These are phyloP conservation scores for Panonychus citri DNA, from an alignment of 1,140 invertebrate genomes.

Conservation along the genomic window DNA sequence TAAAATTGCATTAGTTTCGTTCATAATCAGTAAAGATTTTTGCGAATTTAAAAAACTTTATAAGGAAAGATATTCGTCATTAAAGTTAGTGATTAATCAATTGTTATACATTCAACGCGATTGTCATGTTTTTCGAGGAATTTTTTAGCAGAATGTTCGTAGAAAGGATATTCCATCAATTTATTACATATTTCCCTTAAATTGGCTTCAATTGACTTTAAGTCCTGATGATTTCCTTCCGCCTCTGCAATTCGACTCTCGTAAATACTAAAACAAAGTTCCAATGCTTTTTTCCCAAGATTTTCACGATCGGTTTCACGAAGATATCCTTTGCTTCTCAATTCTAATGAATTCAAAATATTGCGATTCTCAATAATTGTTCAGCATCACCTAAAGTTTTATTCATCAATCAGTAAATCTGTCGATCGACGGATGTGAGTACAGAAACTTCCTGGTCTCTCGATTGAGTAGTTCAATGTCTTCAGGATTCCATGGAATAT, in stretches of 20 bases:
- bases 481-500: slow-evolving; percentile 86
- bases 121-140: not conserved
- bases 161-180: not conserved
- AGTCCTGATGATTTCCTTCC: not conserved
- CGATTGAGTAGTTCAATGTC: slow-evolving; percentile 65
- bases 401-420: slow-evolving; percentile 48
- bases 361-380: slow-evolving; percentile 44
- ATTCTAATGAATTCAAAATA: slow-evolving; percentile 48
- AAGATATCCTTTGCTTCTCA: slow-evolving; percentile 37
- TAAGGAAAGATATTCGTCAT: too few relatives aligned
- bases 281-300: slow-evolving; percentile 7
- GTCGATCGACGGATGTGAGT: slow-evolving; percentile 68
- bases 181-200: not conserved
- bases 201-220: not conserved
- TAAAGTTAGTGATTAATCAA: not conserved
- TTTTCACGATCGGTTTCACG: slow-evolving; percentile 12
- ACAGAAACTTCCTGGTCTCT: slow-evolving; percentile 68
- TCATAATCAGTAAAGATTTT: too few relatives aligned
- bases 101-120: too few relatives aligned
- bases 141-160: not conserved
- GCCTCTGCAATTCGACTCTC: not conserved
- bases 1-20: too few relatives aligned
- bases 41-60: too few relatives aligned
- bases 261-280: not conserved
- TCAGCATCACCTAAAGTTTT: slow-evolving; percentile 50